These are phyloP conservation scores for Danio choprae DNA, from an alignment of 2,797 vertebrate species.

Conservation along the genomic window DNA sequence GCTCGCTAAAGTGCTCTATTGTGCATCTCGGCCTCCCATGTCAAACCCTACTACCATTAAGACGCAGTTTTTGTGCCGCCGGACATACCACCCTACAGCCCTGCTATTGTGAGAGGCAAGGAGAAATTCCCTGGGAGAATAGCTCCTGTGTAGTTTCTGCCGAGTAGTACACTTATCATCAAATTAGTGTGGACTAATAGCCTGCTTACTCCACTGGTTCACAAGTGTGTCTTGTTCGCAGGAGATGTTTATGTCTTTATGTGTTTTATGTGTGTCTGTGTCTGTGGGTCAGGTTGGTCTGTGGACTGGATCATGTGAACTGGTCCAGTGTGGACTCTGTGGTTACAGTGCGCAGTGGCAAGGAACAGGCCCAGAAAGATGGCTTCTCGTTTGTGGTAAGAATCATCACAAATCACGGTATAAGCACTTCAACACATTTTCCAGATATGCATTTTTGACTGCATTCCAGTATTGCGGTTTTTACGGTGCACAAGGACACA, in stretches of 20 bases:
- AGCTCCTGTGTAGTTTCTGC: constrained; percentile 68
- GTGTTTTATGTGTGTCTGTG: not conserved
- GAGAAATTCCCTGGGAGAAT: constrained; percentile 61
- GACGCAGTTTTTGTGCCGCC: constrained; percentile 60
- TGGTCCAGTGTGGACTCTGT: constrained; percentile 78
- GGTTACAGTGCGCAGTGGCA: constrained; percentile 85
- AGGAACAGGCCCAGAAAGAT: constrained; percentile 74
- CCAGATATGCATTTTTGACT: not conserved
- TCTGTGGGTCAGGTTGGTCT: constrained; percentile 77
- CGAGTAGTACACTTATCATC: constrained; percentile 66
- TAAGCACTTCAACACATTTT: constrained; percentile 2
- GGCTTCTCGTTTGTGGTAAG: constrained; percentile 94
- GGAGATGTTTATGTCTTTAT: constrained; percentile 56
- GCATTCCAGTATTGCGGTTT: not conserved
- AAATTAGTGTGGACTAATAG: constrained; percentile 70
- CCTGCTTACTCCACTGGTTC: constrained; percentile 56
- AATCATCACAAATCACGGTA: not conserved
- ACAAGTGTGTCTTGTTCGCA: constrained; percentile 69
- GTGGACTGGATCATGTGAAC: constrained; percentile 81
- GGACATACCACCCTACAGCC: constrained; percentile 60
- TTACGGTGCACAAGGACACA: not conserved
- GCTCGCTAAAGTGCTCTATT: constrained; percentile 66
- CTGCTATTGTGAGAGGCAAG: constrained; percentile 59
- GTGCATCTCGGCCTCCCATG: constrained; percentile 63
- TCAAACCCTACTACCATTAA: constrained; percentile 55